phyloP scores from a whole-genome alignment of 2,888 invertebrate genomes.

The Drosophila vallismaia region DNA sequence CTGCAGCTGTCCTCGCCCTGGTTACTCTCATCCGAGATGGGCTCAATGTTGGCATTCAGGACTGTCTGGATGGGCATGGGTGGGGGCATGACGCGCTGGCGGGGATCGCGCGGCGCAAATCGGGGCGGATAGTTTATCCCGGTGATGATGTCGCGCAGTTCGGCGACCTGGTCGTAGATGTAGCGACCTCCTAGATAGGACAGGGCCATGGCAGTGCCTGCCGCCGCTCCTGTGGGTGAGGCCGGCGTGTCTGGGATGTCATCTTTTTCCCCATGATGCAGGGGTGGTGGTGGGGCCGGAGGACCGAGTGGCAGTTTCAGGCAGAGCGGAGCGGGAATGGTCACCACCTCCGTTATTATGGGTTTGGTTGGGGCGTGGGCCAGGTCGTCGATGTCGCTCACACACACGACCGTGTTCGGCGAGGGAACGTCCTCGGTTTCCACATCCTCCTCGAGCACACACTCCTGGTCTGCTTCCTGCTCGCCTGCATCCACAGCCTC shows the following conservation, averaged over 20 bases:
- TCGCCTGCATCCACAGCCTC: neutral
- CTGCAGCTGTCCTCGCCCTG: conserved; percentile 23
- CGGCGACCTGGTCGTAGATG: neutral
- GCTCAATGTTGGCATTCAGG: conserved; percentile 52
- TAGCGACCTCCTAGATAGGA: conserved; percentile 24
- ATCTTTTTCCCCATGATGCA: conserved; percentile 2
- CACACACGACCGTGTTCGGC: conserved; percentile 53
- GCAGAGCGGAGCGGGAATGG: conserved; percentile 25
- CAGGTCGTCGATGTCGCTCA: conserved; percentile 23
- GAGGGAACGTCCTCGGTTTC: conserved; percentile 48
- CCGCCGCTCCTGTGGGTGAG: conserved; percentile 56
- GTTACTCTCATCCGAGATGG: conserved; percentile 49
- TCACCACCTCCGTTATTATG: conserved; percentile 29
- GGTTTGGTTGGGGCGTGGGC: conserved; percentile 31
- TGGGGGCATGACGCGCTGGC: conserved; percentile 33
- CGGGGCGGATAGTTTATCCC: conserved; percentile 8
- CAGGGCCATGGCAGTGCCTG: conserved; percentile 25
- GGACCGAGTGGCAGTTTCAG: conserved; percentile 5
- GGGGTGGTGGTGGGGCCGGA: neutral
- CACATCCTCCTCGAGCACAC: conserved; percentile 28
- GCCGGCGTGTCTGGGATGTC: conserved; percentile 57
- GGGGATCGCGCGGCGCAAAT: conserved; percentile 46
- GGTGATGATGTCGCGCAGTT: neutral
- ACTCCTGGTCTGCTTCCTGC: neutral
- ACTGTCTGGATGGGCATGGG: conserved; percentile 30